A percentile compares a stretch with the other conserved stretches of the same genome.
Conservation (phyloP, 2,113 vertebrate species). For the Porphyrio hochstetteri region DNA sequence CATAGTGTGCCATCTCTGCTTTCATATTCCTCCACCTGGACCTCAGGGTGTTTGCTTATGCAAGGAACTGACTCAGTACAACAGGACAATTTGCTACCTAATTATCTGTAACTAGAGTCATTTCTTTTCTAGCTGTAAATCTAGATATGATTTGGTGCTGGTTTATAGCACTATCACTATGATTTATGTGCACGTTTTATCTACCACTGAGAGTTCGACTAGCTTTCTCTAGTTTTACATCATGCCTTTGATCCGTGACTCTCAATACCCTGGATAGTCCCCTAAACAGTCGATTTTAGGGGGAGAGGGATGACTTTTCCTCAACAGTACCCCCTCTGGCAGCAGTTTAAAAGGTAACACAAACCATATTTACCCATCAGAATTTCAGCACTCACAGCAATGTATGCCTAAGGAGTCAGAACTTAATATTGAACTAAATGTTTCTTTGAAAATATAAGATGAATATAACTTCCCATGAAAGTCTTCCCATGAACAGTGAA, state of each 20-base stretch:
- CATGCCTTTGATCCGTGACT: not conserved
- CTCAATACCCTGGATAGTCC: not conserved
- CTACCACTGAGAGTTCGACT: not conserved
- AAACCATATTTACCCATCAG: conserved; percentile 6
- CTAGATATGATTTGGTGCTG: not conserved
- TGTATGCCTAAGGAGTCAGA: not conserved
- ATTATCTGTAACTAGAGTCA: not conserved
- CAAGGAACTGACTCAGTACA: not conserved
- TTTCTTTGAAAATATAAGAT: not conserved
- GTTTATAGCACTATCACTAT: not conserved
- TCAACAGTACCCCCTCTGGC: not conserved
- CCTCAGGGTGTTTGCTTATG: not conserved
- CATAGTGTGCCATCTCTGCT: not conserved
- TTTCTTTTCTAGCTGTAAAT: not conserved
- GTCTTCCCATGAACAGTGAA: not conserved
- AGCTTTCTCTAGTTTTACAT: not conserved
- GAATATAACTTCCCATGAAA: not conserved
- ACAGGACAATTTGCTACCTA: not conserved
- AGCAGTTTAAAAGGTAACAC: not conserved
- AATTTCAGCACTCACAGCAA: not conserved
- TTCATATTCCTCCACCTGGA: not conserved
- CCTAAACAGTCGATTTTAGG: not conserved
- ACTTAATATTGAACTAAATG: not conserved
- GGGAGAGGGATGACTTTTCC: not conserved
- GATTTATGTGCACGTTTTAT: not conserved